These are phyloP conservation scores for Embidobia sp. DNA, from an alignment of 2,888 invertebrate genomes.

Conservation along the genomic window DNA sequence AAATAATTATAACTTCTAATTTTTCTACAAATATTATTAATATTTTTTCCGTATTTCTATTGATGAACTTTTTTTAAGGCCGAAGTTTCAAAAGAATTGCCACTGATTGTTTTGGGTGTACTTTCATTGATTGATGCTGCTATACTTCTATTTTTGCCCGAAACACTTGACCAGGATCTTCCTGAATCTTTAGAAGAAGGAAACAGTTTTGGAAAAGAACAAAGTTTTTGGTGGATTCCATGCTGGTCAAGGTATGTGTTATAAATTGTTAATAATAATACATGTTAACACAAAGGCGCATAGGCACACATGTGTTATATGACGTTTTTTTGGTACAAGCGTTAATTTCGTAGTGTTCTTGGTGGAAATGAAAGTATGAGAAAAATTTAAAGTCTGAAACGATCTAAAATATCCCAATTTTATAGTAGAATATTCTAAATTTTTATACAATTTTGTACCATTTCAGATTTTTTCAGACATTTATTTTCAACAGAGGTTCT, in stretches of 20 bases:
- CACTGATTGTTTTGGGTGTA: constrained; percentile 89
- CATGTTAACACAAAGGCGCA: no score
- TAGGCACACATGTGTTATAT: no score
- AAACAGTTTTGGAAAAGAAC: constrained; percentile 91
- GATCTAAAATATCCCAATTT: no score
- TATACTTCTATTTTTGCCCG: constrained; percentile 90
- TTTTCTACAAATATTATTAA: not conserved
- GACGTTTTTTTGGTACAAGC: no score
- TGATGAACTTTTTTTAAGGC: constrained; percentile 70
- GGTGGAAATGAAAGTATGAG: no score
- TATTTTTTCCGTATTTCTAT: not conserved
- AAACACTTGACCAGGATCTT: constrained; percentile 92
- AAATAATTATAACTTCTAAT: not conserved
- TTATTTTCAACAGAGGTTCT: no score
- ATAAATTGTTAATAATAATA: no score
- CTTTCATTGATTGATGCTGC: constrained; percentile 89
- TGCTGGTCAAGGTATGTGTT: constrained; percentile 75
- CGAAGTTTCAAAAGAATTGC: constrained; percentile 82
- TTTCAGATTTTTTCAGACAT: no score
- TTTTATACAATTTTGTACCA: no score
- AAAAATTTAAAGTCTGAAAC: no score
- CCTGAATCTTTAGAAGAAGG: constrained; percentile 94
- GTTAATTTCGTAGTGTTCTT: no score
- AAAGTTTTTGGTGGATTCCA: constrained; percentile 91
- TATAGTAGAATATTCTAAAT: no score